Evolutionary conservation across 1,140 invertebrate genomes (phyloP).

Genomic region (Oreohelix idahoensis): DNA sequence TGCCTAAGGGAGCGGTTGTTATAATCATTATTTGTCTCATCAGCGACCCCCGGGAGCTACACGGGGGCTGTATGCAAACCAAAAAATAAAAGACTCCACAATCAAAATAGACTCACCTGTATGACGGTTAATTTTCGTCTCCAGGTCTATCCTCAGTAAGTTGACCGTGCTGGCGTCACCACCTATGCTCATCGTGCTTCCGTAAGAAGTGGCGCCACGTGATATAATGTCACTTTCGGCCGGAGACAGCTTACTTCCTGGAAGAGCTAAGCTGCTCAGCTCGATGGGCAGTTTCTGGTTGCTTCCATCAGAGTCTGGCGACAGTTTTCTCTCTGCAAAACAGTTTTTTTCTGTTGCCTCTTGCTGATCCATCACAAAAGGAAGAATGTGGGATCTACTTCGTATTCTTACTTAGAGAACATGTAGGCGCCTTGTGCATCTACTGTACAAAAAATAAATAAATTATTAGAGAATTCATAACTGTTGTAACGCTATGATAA

Average conservation of each 20-base stretch:
- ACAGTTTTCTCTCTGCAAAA: not conserved
- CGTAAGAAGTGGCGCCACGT: slow-evolving; percentile 29
- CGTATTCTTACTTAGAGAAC: too few relatives aligned
- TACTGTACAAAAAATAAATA: too few relatives aligned
- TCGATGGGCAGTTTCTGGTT: slow-evolving; percentile 7
- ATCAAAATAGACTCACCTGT: slow-evolving; percentile 58
- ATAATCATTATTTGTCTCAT: too few relatives aligned
- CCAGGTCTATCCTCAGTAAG: slow-evolving; percentile 58
- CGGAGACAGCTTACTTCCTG: not conserved
- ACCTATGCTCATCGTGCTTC: slow-evolving; percentile 52
- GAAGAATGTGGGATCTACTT: too few relatives aligned
- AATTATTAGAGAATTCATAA: too few relatives aligned
- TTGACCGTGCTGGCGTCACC: slow-evolving; percentile 58
- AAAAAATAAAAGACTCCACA: too few relatives aligned
- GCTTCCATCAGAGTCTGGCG: not conserved
- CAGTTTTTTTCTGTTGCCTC: not conserved
- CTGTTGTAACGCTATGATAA: too few relatives aligned
- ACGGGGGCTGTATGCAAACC: too few relatives aligned
- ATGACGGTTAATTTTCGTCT: slow-evolving; percentile 59
- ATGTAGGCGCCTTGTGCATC: too few relatives aligned
- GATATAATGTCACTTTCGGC: not conserved
- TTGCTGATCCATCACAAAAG: not conserved
- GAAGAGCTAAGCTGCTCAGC: slow-evolving; percentile 15
- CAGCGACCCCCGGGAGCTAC: too few relatives aligned
- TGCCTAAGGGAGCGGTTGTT: too few relatives aligned